Conservation (phyloP, 2,113 vertebrate genomes). For the Eira barbara region DNA sequence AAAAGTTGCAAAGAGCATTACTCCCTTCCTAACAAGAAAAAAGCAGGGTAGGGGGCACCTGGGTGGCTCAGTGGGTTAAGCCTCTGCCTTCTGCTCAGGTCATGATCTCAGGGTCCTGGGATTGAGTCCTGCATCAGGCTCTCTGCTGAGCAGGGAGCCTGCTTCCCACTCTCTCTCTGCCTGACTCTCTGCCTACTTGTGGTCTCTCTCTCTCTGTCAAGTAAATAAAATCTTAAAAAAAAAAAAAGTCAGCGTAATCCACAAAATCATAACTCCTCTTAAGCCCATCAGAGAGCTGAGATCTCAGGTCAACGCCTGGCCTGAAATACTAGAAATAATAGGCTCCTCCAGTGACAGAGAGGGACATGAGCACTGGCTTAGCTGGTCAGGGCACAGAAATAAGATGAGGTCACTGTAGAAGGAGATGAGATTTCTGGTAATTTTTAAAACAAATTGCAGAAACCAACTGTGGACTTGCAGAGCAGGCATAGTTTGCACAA, state of each 20-base stretch:
- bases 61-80: too few relatives aligned
- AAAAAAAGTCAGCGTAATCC: too few relatives aligned
- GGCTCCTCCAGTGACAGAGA: neutral
- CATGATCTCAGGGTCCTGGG: too few relatives aligned
- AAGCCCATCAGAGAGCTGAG: neutral
- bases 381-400: neutral
- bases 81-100: too few relatives aligned
- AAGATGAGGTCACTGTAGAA: neutral
- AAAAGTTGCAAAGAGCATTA: neutral
- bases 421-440: neutral
- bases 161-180: too few relatives aligned
- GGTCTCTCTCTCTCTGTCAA: too few relatives aligned
- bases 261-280: neutral
- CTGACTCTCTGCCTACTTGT: too few relatives aligned
- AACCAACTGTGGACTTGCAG: neutral
- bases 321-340: neutral
- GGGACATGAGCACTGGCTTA: neutral
- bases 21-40: neutral
- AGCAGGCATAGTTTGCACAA: neutral
- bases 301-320: accelerated
- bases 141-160: too few relatives aligned
- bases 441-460: neutral
- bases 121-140: too few relatives aligned
- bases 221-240: too few relatives aligned
- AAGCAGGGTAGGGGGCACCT: neutral